phyloP scores from a whole-genome alignment of 2,797 vertebrate genomes.

The Chelidonichthys spinosus region DNA sequence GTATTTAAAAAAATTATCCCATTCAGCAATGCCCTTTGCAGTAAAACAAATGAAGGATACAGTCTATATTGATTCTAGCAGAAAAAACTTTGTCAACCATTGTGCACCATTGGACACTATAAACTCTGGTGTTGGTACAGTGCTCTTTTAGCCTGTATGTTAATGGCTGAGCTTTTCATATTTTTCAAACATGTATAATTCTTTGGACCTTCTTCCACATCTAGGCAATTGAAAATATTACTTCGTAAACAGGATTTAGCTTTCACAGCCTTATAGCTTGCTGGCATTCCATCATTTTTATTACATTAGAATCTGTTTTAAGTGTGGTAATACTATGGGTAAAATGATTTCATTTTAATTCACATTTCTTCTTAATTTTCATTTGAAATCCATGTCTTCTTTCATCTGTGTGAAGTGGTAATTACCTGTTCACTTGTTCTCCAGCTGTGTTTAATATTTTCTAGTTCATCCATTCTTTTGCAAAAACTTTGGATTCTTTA shows the following conservation, averaged over 20 bases:
- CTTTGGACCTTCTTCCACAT: conserved; percentile 20
- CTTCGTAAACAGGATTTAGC: conserved; percentile 84
- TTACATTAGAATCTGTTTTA: conserved; percentile 73
- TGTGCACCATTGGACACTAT: conserved; percentile 5
- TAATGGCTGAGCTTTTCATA: conserved; percentile 3
- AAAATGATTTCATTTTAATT: conserved; percentile 72
- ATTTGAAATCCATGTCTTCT: conserved; percentile 65
- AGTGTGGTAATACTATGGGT: conserved; percentile 71
- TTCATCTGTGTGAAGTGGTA: conserved; percentile 62
- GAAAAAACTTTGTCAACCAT: neutral
- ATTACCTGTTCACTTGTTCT: conserved; percentile 52
- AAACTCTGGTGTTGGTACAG: neutral
- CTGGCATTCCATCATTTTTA: conserved; percentile 84
- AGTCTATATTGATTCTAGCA: conserved; percentile 2
- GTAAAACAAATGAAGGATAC: conserved; percentile 9
- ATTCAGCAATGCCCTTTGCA: neutral
- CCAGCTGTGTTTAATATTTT: conserved; percentile 39
- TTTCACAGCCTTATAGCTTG: conserved; percentile 84
- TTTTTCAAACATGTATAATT: conserved; percentile 4
- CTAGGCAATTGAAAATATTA: conserved; percentile 33
- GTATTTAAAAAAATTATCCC: conserved; percentile 37
- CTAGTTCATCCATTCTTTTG: conserved; percentile 28
- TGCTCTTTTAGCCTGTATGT: conserved; percentile 10
- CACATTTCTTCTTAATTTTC: conserved; percentile 65
- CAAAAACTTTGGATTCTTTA: neutral